Percentiles rank a stretch among this genome's conserved stretches.
Conservation (phyloP, 2,888 invertebrate species). For the Seira sanloemensis region DNA sequence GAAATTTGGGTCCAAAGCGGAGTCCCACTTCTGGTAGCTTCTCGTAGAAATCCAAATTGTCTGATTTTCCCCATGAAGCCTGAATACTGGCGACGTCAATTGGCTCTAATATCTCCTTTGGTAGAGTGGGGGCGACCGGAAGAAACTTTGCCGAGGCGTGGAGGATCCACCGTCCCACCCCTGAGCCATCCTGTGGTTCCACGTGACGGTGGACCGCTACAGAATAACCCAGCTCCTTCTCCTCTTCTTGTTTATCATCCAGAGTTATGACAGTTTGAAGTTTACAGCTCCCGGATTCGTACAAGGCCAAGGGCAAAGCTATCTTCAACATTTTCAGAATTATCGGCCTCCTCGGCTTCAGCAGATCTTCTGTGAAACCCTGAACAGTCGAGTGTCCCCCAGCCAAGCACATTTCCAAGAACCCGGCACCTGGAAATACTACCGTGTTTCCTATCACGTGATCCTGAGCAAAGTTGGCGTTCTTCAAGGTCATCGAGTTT, state of each 20-base stretch:
- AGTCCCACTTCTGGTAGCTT: conserved; percentile 41
- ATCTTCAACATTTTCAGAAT: neutral
- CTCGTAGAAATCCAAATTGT: conserved; percentile 31
- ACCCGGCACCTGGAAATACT: conserved; percentile 44
- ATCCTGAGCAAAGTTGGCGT: neutral
- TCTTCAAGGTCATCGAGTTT: neutral
- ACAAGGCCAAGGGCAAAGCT: conserved; percentile 12
- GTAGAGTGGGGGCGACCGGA: neutral
- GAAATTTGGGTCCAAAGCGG: conserved; percentile 27
- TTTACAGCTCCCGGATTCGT: neutral
- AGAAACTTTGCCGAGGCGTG: neutral
- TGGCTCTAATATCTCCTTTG: neutral
- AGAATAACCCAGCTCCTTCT: neutral
- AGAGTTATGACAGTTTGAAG: conserved; percentile 26
- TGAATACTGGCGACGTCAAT: neutral
- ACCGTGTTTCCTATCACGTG: conserved; percentile 20
- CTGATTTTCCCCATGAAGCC: neutral
- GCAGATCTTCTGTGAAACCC: neutral
- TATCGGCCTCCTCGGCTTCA: conserved; percentile 13
- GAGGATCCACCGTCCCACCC: neutral
- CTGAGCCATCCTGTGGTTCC: neutral
- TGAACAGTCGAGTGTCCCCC: neutral
- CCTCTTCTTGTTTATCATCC: conserved; percentile 6
- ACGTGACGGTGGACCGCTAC: neutral
- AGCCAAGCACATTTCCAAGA: conserved; percentile 39